Base-by-base conservation (phyloP, 2,797 vertebrate genomes). In the Phoeniculus purpureus region DNA sequence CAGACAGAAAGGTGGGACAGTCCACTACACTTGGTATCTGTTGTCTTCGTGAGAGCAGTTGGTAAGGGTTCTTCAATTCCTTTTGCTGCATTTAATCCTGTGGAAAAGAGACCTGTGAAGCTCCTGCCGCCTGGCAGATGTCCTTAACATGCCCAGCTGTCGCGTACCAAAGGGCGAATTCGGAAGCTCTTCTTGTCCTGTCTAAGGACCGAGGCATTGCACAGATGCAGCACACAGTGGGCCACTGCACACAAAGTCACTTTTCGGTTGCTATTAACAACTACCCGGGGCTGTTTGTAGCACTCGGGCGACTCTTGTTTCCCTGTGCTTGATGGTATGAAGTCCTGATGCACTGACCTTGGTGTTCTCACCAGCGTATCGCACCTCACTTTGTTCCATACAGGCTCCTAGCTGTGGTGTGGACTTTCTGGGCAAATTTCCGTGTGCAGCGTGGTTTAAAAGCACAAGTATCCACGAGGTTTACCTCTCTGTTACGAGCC, bases 301-400 rank as follows among this genome's bases (percentile, higher is more conserved):
- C 50, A 34, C 68, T 95, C 76, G 90, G 90, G 93, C 89, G 66
- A 78, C 80, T 90, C 32, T 71, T 95, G 81, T 56, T 64, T 91
- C 82, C 79, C 68, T 96, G 88, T 94, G 78, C 85, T 96, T 91
- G 92, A 80, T 87, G 93, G 85, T 96, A 91, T 96, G 78, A 94
- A 93, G 92, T 92, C 95, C 16, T 90, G 47, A 72, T 78, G 54
- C 27, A n/a, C 94, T 92, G 88, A 81, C 81, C 27, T 61, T 81
- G 52, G 52, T 51, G 40, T 74, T 94, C 65, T 94, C 73, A 86
- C 81, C 85, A 89, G 66, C 29, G 21, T 94, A 67, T 96, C 74
- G 78, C 47, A 86, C 86, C 40, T 84, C 65, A 58, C 16, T 92
- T 76, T 52, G 47, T 93, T 91, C 55, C 87, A 81, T 81, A 82